A percentile compares a stretch with the other conserved stretches of the same genome.
Evolutionary conservation across 1,140 invertebrate genomes (phyloP).

Genomic region (Onthophagus taurus): DNA sequence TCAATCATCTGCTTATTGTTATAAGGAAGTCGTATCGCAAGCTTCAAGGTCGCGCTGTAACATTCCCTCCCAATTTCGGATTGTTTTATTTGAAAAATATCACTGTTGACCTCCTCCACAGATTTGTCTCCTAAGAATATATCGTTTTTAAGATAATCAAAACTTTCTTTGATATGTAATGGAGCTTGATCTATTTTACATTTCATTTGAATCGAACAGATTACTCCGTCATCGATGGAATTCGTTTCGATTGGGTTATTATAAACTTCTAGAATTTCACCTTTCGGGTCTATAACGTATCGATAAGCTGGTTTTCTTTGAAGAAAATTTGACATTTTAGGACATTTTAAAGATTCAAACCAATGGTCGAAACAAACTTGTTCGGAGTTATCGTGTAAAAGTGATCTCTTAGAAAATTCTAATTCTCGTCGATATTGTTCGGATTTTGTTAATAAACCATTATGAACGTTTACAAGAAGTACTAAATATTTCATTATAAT

Average conservation of each 20-base stretch:
- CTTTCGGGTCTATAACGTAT: not conserved
- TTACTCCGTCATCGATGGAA: constrained; percentile 9
- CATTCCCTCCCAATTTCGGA: not conserved
- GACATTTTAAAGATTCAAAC: constrained; percentile 3
- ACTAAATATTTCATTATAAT: constrained; percentile 11
- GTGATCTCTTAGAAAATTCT: constrained; percentile 9
- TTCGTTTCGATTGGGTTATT: not conserved
- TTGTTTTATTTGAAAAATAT: not conserved
- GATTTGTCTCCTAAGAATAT: constrained; percentile 3
- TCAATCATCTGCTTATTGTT: constrained; percentile 9
- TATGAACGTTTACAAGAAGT: constrained; percentile 7
- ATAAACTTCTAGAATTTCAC: constrained; percentile 8
- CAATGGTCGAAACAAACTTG: constrained; percentile 2
- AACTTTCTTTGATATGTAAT: constrained; percentile 7
- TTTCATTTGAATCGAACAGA: constrained; percentile 5
- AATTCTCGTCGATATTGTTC: constrained; percentile 10
- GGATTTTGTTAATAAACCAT: constrained; percentile 9
- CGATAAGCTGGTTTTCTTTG: constrained; percentile 1
- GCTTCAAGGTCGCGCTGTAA: constrained; percentile 4
- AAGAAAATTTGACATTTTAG: not conserved
- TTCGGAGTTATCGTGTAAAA: not conserved
- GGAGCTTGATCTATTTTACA: constrained; percentile 8
- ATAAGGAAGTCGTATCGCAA: constrained; percentile 7
- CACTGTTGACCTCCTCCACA: not conserved
- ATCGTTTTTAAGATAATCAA: constrained; percentile 2